Conservation (phyloP, 1,140 invertebrate genomes). For the Drosophila sucinea region DNA sequence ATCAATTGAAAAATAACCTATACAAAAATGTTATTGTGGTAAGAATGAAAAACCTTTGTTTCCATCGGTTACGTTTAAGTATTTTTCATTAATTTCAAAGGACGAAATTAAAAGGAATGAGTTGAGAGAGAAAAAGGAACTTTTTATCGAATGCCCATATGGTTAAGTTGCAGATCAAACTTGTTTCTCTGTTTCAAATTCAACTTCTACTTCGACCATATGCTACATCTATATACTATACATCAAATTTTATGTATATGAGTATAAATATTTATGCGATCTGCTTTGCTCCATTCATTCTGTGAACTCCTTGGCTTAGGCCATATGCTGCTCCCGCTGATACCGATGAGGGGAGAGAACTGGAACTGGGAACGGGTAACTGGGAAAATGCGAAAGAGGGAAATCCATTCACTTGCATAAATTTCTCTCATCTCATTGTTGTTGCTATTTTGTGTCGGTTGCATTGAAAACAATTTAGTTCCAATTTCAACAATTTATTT, state of each 20-base stretch:
- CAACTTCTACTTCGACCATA: neutral
- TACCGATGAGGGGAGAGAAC: neutral
- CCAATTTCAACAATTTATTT: constrained; percentile 78
- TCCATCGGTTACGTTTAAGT: too few relatives aligned
- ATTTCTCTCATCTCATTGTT: constrained; percentile 44
- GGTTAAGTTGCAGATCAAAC: neutral
- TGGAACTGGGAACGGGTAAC: constrained; percentile 22
- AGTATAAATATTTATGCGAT: constrained; percentile 3
- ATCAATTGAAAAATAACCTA: too few relatives aligned
- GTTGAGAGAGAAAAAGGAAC: too few relatives aligned
- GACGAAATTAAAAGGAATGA: too few relatives aligned
- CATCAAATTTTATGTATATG: constrained; percentile 4
- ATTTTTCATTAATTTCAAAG: too few relatives aligned
- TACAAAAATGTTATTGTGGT: too few relatives aligned
- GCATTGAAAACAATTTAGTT: constrained; percentile 80
- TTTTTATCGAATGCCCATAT: neutral
- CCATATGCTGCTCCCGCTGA: neutral
- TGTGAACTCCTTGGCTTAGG: neutral
- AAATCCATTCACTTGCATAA: constrained; percentile 71
- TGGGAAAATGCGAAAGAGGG: constrained; percentile 36
- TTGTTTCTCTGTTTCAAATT: neutral
- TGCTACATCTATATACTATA: neutral
- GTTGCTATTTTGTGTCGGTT: constrained; percentile 50
- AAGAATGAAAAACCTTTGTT: too few relatives aligned
- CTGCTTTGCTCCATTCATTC: neutral